Conservation (phyloP, 2,113 vertebrate species). For the Garra rufa region DNA sequence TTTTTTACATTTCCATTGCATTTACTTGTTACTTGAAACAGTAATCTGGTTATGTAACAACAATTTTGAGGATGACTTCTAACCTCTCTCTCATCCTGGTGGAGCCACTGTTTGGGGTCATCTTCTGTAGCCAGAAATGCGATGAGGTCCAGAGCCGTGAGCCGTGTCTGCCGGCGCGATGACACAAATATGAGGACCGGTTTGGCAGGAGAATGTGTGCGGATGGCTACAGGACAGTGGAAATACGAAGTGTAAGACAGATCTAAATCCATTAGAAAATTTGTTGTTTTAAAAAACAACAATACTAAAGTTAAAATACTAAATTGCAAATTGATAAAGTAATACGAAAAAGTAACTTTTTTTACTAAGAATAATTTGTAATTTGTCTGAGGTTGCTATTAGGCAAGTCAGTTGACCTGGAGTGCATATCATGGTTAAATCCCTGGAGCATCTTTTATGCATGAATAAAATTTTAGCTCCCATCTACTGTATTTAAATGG, state of each 20-base stretch:
- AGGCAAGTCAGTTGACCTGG: neutral
- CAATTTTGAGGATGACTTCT: slow-evolving; percentile 21
- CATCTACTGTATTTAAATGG: neutral
- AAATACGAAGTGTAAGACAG: neutral
- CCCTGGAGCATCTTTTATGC: no score
- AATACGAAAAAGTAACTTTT: neutral
- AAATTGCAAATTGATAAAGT: neutral
- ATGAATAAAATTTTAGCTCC: neutral
- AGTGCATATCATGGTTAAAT: neutral
- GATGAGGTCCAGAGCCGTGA: slow-evolving; percentile 95
- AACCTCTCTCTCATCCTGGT: slow-evolving; percentile 98
- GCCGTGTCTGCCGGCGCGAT: slow-evolving; percentile 93
- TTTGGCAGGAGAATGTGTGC: slow-evolving; percentile 96
- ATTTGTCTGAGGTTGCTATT: neutral
- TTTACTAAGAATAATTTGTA: neutral
- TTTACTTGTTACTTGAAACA: neutral
- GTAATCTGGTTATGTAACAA: neutral
- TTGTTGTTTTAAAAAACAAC: no score
- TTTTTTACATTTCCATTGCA: no score
- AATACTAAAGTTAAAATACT: neutral
- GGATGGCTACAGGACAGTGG: slow-evolving; percentile 81
- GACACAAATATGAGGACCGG: slow-evolving; percentile 98
- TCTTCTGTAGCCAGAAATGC: slow-evolving; percentile 95
- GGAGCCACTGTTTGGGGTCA: slow-evolving; percentile 98
- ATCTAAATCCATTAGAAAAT: no score